A percentile compares a stretch with the other conserved stretches of the same genome.
phyloP scores from a whole-genome alignment of 92 coral and sea anemone species.

The Porites divaricata region DNA sequence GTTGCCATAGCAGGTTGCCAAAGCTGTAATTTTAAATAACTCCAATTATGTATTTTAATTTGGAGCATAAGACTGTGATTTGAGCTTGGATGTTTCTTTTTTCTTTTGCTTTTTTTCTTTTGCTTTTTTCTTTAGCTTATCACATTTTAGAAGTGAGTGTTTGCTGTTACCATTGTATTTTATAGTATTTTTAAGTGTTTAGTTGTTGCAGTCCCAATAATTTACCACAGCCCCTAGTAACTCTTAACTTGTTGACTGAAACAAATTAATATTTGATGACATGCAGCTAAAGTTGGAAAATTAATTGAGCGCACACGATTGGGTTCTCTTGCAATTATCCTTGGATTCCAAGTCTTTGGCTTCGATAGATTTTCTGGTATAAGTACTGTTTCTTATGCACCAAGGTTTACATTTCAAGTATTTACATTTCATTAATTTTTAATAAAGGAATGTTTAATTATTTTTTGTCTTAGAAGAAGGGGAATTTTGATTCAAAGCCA shows the following conservation, averaged over 20 bases:
- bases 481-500: not conserved
- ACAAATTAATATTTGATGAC: slow-evolving; percentile 34
- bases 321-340: not conserved
- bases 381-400: not conserved
- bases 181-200: not conserved
- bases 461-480: not conserved
- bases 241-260: slow-evolving; percentile 2
- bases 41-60: not conserved
- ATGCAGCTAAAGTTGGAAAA: slow-evolving; percentile 9
- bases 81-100: not conserved
- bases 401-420: not conserved
- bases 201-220: not conserved
- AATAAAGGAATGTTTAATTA: not conserved
- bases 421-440: not conserved
- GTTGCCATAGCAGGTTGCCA: slow-evolving; percentile 19
- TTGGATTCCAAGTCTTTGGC: not conserved
- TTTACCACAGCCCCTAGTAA: slow-evolving; percentile 19
- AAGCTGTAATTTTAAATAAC: not conserved
- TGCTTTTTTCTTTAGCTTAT: no score
- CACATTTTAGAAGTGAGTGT: no score
- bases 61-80: not conserved
- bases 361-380: no score
- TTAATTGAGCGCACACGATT: not conserved
- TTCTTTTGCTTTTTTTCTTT: not conserved
- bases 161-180: no score